Base-by-base conservation (phyloP, 2,888 invertebrate genomes). In the Pristionchus entomophagus region DNA sequence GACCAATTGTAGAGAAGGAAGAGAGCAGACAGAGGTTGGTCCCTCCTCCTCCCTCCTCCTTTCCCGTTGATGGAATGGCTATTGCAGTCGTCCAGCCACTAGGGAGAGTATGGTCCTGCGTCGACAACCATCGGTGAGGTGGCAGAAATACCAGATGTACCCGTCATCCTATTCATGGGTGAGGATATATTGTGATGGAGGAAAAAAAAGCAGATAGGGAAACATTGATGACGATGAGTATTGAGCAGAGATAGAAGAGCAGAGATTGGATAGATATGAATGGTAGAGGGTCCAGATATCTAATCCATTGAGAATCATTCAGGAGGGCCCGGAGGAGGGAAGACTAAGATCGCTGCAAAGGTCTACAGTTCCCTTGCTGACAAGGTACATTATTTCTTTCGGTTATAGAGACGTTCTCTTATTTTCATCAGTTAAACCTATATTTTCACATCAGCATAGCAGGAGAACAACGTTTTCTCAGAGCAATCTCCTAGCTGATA, bases 321-420 rank as follows among this genome's bases (percentile, higher is more conserved):
- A 93, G 93, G 93, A 17, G 93, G 93, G 1, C 93, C 93, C 0
- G 93, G 93, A n/a, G 93, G 93, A 0, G 91, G 91, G 0, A 93
- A 93, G 86, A 93, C 93, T 19, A 87, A 91, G 8, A 91, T 92
- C 78, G 93, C 93, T 0, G 89, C 91, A 12, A 88, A 88, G 56
- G 90, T 93, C 10, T 89, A 86, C n/a, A 87, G 88, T n/a, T 87
- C 87, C 14, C 87, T 92, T n/a, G 86, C 86, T 32, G 88, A 87
- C 4, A 85, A 77, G 73, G 85, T 85, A n/a, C 8, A n/a, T 12
- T 29, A n/a, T n/a, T n/a, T n/a, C n/a, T n/a, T n/a, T n/a, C n/a
- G n/a, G n/a, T n/a, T n/a, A n/a, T n/a, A n/a, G n/a, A n/a, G n/a
- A n/a, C n/a, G n/a, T n/a, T n/a, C n/a, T n/a, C n/a, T n/a, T n/a